Evolutionary conservation across 92 coral and sea anemone genomes (phyloP), one percentile per base, ranked within the genome.

Genomic region (Desmophyllum pertusum): DNA sequence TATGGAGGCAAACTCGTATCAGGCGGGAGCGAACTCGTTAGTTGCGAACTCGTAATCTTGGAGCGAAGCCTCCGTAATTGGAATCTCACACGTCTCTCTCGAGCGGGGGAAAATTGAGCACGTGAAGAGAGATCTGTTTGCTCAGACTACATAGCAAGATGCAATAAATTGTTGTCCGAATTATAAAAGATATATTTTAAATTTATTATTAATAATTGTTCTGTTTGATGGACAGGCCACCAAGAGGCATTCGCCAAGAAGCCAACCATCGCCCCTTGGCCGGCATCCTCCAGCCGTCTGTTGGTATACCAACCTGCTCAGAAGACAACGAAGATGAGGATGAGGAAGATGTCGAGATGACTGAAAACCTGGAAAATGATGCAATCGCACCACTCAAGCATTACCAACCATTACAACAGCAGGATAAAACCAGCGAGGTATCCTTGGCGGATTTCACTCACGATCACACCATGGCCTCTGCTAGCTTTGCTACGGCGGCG

Each of bases 281-380:
- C 9, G 98, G 98, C 1, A 45, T 95, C 41, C 79, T 95, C 39
- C 98, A 94, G 70, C 98, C 98, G 3, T 95, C 98, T 17, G 74
- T 90, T 4, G 98, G 95, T 31, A 95, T 95, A 63, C 98, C 98
- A 30, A 84, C 83, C 66, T 91, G 93, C 39, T 92, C 98, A 38
- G 71, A 84, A 30, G 91, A 91, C 23, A 87, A 67, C 38, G 75
- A 83, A 37, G 89, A 86, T 13, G 85, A 91, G 5, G 72, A 83
- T 6, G 87, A 82, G n/a, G n/a, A n/a, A n/a, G n/a, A n/a, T 35
- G 86, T 71, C 30, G 81, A 41, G 29, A n/a, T 80, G 51, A 66
- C 42, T 35, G 85, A 53, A 72, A 84, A 88, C 35, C 76, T 80
- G 6, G 93, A 85, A 25, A 84, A 82, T 52, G 80, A 70, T 18